Evolutionary conservation across 2,888 invertebrate species (phyloP), one percentile per base, ranked within the genome.

Genomic region (Pachliopta kotzebuea): DNA sequence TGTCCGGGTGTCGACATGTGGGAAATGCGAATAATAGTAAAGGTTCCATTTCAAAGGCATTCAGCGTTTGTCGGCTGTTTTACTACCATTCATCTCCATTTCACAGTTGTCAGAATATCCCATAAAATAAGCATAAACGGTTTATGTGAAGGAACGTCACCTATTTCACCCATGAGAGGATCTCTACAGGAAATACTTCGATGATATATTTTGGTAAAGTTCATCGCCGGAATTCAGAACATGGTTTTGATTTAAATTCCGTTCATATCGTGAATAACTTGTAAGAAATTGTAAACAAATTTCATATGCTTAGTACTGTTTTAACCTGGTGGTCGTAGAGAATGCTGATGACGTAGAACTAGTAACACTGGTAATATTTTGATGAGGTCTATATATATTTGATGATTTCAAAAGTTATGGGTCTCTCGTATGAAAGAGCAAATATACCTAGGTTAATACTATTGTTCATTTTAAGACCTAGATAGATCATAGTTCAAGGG

Each of bases 21-120:
- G 59, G 23, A 59, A 59, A 59, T 21, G 42, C 29, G 24, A 31
- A 59, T 63, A 59, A 55, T 45, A 23, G 55, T 59, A 63, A 59
- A 55, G 54, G 55, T 58, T 55, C 59, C 59, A 55, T 64, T 64
- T 56, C 37, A 49, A 64, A 59, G 56, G 18, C 37, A 52, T 60
- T 60, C 56, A 50, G 60, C 55, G 50, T 64, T 60, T 52, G 56
- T 60, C 64, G 64, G 52, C 60, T 37, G 60, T 60, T 64, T 64
- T 56, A 64, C 52, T 60, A 21, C 60, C 64, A 60, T 65, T 61
- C 60, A 61, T 65, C 65, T 65, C 56, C 65, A 65, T 65, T 65
- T 61, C 65, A 60, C 65, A 65, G 65, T 65, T 60, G 65, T 65
- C 65, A 65, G 65, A 65, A 65, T 26, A 45, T 65, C 60, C 65